Evolutionary conservation across 64 coral and sea anemone genomes (phyloP), one percentile per base, ranked within the genome.

Genomic region (Anthopleura sola): DNA sequence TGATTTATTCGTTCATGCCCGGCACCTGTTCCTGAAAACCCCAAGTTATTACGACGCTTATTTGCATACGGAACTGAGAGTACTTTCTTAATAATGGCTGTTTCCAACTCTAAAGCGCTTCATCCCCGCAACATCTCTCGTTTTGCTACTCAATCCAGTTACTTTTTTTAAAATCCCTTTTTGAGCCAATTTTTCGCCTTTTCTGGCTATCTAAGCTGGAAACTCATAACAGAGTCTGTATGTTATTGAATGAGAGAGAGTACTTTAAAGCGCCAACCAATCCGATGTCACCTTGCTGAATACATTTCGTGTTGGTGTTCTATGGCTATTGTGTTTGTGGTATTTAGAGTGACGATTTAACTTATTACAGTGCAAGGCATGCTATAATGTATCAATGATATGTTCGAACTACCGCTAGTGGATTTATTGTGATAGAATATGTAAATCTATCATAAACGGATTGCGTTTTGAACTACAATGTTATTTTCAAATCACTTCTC

Each of bases 21-120:
- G 82, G 82, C 82, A 83, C 82, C 82, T 83, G 82, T 83, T 56
- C 28, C 37, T 7, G 28, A 83, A 83, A 83, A 60, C 82, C 82
- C 49, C 82, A 83, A 83, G 18, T 56, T 51, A 56, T 56, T 83
- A 83, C 49, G 29, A 83, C 34, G 44, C 82, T 83, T 49, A 83
- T 83, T 83, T 83, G 82, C 82, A 83, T 83, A 83, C 28, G 15
- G 21, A 79, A 19, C 37, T 79, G 16, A 37, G 24, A 79, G 29
- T 71, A 28, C 66, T 34, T 71, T 71, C 66, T 71, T 71, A 71
- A 71, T 71, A 32, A 71, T 71, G 66, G 29, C 66, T 71, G n/a
- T 71, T 10, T 71, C 8, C 14, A 14, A 13, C 28, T 15, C 12
- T 71, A 71, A 2, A 71, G 31, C 66, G 66, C 34, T 66, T 71